These are phyloP conservation scores for Orthosia incerta DNA, from an alignment of 2,888 invertebrate species.

Conservation along the genomic window DNA sequence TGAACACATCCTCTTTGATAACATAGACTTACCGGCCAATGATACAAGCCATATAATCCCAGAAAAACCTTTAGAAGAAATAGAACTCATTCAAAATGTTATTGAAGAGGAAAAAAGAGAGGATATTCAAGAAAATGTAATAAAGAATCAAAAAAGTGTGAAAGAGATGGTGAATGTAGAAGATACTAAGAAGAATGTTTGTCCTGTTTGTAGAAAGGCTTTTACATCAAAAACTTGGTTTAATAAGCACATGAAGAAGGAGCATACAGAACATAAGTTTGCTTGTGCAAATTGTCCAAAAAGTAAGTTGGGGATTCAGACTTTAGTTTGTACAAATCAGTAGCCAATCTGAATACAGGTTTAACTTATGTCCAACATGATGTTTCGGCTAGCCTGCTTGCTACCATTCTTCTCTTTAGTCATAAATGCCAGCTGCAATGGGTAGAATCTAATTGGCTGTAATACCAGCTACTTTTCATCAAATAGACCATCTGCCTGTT, in stretches of 20 bases:
- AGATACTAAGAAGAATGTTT: constrained; percentile 72
- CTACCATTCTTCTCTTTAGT: too few relatives aligned
- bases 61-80: constrained; percentile 42
- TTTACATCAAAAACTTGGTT: constrained; percentile 84
- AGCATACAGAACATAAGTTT: constrained; percentile 78
- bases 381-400: too few relatives aligned
- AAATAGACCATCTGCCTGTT: too few relatives aligned
- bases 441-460: too few relatives aligned
- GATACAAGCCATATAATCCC: constrained; percentile 18
- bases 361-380: too few relatives aligned
- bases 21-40: constrained; percentile 40
- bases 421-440: too few relatives aligned
- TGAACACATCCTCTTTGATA: constrained; percentile 57
- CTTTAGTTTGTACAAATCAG: background rate
- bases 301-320: constrained; percentile 61
- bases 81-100: constrained; percentile 36
- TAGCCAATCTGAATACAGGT: background rate
- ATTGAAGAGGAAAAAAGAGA: constrained; percentile 39
- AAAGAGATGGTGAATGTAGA: constrained; percentile 41
- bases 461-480: too few relatives aligned
- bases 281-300: constrained; percentile 80
- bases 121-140: constrained; percentile 5
- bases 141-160: constrained; percentile 25
- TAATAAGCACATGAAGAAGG: constrained; percentile 81
- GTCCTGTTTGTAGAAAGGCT: constrained; percentile 78